A percentile compares a stretch with the other conserved stretches of the same genome.
phyloP scores from a whole-genome alignment of 2,888 invertebrate species.

The Vandiemenella viatica region DNA sequence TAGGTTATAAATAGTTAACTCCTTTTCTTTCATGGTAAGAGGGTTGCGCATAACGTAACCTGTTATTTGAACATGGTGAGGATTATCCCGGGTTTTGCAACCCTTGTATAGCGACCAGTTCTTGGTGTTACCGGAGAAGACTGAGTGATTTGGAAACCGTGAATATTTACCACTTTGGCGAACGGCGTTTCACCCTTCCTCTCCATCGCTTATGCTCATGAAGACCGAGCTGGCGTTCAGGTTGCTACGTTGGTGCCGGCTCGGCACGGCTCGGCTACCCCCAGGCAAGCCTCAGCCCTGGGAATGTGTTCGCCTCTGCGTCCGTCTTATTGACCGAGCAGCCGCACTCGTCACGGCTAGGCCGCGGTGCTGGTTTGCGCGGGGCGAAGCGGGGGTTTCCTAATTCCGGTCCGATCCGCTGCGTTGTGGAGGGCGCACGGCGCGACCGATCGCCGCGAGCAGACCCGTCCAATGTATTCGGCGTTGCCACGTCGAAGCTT shows the following conservation, averaged over 20 bases:
- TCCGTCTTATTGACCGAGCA: slow-evolving; percentile 32
- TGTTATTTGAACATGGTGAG: too few species aligned
- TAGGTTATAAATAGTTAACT: too few species aligned
- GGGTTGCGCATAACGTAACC: too few species aligned
- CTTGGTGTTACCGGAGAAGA: background rate
- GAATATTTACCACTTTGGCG: background rate
- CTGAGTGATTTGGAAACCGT: background rate
- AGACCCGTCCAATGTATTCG: too few species aligned
- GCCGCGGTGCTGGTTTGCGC: slow-evolving; percentile 31
- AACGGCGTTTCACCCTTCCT: too few species aligned
- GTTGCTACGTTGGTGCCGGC: slow-evolving; percentile 7
- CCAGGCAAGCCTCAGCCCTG: slow-evolving; percentile 24
- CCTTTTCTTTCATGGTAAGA: too few species aligned
- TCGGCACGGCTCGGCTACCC: slow-evolving; percentile 19
- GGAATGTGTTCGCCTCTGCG: slow-evolving; percentile 23
- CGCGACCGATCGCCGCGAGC: slow-evolving; percentile 7
- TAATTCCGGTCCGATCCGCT: slow-evolving; percentile 20
- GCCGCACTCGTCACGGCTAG: slow-evolving; percentile 19
- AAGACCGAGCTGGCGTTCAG: too few species aligned
- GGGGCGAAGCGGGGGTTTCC: slow-evolving; percentile 20
- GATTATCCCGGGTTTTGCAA: too few species aligned
- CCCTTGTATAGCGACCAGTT: too few species aligned
- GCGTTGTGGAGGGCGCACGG: slow-evolving; percentile 15
- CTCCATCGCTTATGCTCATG: too few species aligned
- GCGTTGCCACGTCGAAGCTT: slow-evolving; percentile 12